Evolutionary conservation across 2,888 invertebrate species (phyloP).

Genomic region (Oscheius onirici): DNA sequence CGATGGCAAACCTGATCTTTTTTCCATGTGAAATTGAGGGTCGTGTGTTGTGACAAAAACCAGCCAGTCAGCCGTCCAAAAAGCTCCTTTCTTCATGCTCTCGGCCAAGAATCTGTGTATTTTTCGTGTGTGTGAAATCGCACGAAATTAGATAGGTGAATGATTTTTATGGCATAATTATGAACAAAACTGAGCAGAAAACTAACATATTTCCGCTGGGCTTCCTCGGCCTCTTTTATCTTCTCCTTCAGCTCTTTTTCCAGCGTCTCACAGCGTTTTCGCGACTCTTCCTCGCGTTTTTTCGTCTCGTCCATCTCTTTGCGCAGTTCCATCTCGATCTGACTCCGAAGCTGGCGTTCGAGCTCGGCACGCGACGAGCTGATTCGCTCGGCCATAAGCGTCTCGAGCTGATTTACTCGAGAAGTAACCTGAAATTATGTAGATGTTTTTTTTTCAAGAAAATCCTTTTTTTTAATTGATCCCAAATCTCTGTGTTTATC

Average conservation of each 20-base stretch:
- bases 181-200: neutral
- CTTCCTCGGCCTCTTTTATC: slow-evolving; percentile 60
- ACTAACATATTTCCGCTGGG: slow-evolving; percentile 64
- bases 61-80: no score
- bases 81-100: no score
- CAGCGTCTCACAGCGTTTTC: slow-evolving; percentile 55
- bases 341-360: slow-evolving; percentile 62
- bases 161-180: neutral
- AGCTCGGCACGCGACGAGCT: slow-evolving; percentile 53
- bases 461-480: no score
- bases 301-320: slow-evolving; percentile 73
- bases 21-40: neutral
- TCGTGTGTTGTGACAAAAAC: neutral
- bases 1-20: slow-evolving; percentile 13
- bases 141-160: neutral
- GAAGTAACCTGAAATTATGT: slow-evolving; percentile 46
- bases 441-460: no score
- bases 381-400: slow-evolving; percentile 53
- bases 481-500: no score
- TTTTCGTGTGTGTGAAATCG: neutral
- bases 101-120: neutral
- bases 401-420: slow-evolving; percentile 50
- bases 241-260: slow-evolving; percentile 58
- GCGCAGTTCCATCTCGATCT: slow-evolving; percentile 65
- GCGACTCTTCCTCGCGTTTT: slow-evolving; percentile 65